Evolutionary conservation across 1,140 invertebrate species (phyloP).

Genomic region (Maconellicoccus hirsutus): DNA sequence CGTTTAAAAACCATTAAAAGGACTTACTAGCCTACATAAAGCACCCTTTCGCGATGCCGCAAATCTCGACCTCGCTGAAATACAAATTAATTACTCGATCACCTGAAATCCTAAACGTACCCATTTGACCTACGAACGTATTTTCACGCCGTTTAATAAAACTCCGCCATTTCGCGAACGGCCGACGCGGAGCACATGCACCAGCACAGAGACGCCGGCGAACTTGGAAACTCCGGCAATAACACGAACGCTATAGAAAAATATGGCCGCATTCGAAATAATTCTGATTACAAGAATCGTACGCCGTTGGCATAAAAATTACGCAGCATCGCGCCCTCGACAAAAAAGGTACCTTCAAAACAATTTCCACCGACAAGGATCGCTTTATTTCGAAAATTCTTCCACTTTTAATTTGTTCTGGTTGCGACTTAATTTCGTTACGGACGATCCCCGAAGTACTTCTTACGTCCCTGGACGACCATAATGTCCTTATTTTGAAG

Average conservation of each 20-base stretch:
- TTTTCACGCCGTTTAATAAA: no score
- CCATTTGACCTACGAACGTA: no score
- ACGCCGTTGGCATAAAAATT: conserved; percentile 17
- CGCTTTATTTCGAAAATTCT: conserved; percentile 20
- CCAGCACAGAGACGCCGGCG: background rate
- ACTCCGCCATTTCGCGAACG: no score
- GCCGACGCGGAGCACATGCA: no score
- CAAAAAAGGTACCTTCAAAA: background rate
- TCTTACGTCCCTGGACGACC: conserved; percentile 14
- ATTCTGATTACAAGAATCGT: conserved; percentile 12
- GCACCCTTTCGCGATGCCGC: no score
- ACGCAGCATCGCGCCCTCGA: background rate
- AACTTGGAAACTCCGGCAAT: background rate
- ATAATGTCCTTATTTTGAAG: conserved; percentile 19
- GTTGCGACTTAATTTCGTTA: conserved; percentile 22
- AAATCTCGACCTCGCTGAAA: no score
- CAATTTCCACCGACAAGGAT: conserved; percentile 15
- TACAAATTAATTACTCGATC: no score
- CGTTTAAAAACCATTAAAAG: no score
- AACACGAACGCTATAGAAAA: background rate
- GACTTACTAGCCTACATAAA: no score
- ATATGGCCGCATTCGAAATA: conserved; percentile 4
- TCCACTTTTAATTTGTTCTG: conserved; percentile 22
- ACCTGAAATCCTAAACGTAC: no score
- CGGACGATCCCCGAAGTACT: conserved; percentile 17